Percentiles rank a stretch among this genome's conserved stretches.
These are phyloP conservation scores for Callipepla squamata DNA, from an alignment of 2,113 vertebrate species.

Conservation along the genomic window DNA sequence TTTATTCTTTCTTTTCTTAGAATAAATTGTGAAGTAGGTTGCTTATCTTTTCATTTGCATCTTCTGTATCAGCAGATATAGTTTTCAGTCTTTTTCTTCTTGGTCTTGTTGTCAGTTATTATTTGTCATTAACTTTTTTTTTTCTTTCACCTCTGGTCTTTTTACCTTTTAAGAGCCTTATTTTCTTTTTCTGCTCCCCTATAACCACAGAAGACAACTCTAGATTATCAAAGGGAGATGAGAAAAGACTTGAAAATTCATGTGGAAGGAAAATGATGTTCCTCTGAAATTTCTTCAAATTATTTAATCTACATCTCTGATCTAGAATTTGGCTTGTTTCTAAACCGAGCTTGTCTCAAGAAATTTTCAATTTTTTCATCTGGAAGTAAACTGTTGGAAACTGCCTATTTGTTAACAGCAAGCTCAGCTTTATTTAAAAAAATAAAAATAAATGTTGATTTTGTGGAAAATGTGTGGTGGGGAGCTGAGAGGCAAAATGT, in stretches of 20 bases:
- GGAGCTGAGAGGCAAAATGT: not conserved
- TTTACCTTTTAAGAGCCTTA: not conserved
- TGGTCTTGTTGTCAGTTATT: not conserved
- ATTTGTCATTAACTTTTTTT: not conserved
- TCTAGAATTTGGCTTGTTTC: not conserved
- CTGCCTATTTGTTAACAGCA: not conserved
- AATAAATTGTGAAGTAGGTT: not conserved
- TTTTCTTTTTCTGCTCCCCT: not conserved
- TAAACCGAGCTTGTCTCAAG: not conserved
- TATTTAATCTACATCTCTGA: not conserved
- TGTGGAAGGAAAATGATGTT: not conserved
- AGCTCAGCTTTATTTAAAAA: not conserved
- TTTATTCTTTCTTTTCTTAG: not conserved
- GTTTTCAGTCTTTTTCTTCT: not conserved
- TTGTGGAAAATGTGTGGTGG: not conserved
- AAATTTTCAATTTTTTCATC: not conserved
- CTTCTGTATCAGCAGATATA: rapidly evolving
- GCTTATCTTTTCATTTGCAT: not conserved
- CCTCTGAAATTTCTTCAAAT: conserved; percentile 2
- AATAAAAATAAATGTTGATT: not conserved
- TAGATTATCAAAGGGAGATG: not conserved
- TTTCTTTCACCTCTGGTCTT: not conserved
- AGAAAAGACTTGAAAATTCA: not conserved
- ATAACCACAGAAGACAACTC: not conserved
- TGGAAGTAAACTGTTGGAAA: not conserved